phyloP scores from a whole-genome alignment of 2,113 vertebrate genomes.

The Syrmaticus mikado region DNA sequence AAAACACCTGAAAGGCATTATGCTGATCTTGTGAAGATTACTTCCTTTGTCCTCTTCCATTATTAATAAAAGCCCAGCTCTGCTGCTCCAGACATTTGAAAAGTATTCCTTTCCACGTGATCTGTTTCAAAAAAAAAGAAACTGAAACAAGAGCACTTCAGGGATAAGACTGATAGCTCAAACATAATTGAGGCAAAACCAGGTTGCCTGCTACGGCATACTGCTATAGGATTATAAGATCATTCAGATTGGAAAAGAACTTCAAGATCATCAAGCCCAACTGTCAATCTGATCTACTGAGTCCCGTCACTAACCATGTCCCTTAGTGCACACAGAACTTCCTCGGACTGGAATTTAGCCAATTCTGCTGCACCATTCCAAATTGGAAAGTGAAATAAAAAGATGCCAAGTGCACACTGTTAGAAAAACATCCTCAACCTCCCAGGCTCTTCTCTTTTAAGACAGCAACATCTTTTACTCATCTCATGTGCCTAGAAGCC shows the following conservation, averaged over 20 bases:
- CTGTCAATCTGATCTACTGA: neutral
- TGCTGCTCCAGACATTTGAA: neutral
- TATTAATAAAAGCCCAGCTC: neutral
- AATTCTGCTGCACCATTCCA: neutral
- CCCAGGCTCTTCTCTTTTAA: neutral
- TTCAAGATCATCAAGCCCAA: neutral
- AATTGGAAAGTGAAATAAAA: neutral
- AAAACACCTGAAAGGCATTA: neutral
- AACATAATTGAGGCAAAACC: neutral
- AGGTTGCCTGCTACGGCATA: neutral
- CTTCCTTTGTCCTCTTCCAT: neutral
- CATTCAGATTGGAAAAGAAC: neutral
- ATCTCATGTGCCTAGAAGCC: neutral
- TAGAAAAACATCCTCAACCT: neutral
- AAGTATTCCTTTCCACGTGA: neutral
- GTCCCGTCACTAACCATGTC: neutral
- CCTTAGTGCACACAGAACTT: neutral
- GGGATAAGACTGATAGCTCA: neutral
- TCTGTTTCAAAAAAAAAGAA: neutral
- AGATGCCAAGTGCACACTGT: neutral
- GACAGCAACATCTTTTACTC: neutral
- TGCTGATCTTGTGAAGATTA: neutral
- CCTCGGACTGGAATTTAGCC: neutral
- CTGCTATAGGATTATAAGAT: neutral
- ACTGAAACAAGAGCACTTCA: neutral